Base-by-base conservation (phyloP, 2,888 invertebrate species). In the Cybosia mesomella region DNA sequence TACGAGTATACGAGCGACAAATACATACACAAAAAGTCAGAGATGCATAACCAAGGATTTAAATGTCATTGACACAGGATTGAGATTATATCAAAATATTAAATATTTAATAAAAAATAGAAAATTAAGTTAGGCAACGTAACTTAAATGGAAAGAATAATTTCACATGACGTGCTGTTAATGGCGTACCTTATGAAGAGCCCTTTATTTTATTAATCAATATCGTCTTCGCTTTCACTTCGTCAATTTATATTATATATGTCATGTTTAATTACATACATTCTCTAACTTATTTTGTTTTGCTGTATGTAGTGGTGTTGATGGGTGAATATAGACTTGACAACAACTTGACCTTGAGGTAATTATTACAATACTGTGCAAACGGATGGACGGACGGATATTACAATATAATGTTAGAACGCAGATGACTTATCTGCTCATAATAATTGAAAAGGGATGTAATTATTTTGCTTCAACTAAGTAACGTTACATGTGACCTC, bases 181-280 rank as follows among this genome's bases (percentile, higher is more conserved):
- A 49, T 49, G 49, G 49, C n/a, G 49, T n/a, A 15, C n/a, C 49
- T 49, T 49, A n/a, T 49, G 49, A 49, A 49, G n/a, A 49, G 49
- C 18, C 49, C 49, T 49, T 49, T n/a, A 49, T n/a, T 49, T 49
- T 49, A 49, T 49, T 49, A 49, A 49, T 49, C n/a, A 49, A 49
- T n/a, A 49, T 49, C 49, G 9, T 49, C 49, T 49, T 49, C 49
- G 49, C 49, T 49, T 49, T n/a, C 18, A 49, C 49, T 49, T n/a
- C 49, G 49, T 49, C 49, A 49, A 49, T n/a, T 49, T n/a, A 49
- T 49, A n/a, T n/a, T 49, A 49, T 49, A 9, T n/a, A 49, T 8
- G 49, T 49, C n/a, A n/a, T 49, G n/a, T 49, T 43, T 43, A 43
- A 43, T 43, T 43, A 43, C 18, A 43, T 5, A 43, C 43, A 43